Conservation (phyloP, 2,888 invertebrate genomes). For the Aphodius granarius region DNA sequence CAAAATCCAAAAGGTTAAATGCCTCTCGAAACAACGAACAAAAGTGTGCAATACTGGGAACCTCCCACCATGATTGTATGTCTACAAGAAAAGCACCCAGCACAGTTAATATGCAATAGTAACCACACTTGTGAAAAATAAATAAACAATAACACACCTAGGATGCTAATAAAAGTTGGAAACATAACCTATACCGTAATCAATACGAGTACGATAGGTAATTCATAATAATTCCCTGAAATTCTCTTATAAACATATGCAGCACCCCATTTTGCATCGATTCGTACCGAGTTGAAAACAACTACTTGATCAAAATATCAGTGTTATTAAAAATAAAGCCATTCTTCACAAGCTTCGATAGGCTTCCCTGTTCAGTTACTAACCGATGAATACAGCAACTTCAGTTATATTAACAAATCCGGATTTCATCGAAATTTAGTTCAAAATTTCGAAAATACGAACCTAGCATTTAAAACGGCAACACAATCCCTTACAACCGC, state of each 20-base stretch:
- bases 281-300: slow-evolving; percentile 14
- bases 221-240: slow-evolving; percentile 38
- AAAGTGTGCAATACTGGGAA: slow-evolving; percentile 98
- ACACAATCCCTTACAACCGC: slow-evolving; percentile 19
- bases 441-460: slow-evolving; percentile 15
- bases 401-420: slow-evolving; percentile 20
- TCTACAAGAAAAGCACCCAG: slow-evolving; percentile 61
- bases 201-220: slow-evolving; percentile 48
- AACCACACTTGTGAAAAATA: slow-evolving; percentile 23
- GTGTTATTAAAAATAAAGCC: slow-evolving; percentile 47
- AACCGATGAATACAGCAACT: slow-evolving; percentile 34
- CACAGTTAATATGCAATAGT: slow-evolving; percentile 18
- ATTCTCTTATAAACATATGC: slow-evolving; percentile 31
- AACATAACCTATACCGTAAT: slow-evolving; percentile 63
- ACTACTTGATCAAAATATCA: slow-evolving; percentile 34
- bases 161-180: slow-evolving; percentile 73
- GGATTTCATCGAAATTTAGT: slow-evolving; percentile 9
- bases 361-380: slow-evolving; percentile 41
- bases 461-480: slow-evolving; percentile 21
- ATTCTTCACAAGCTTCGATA: slow-evolving; percentile 48
- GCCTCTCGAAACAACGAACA: slow-evolving; percentile 96
- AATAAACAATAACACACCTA: slow-evolving; percentile 60
- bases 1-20: slow-evolving; percentile 96
- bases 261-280: slow-evolving; percentile 29
- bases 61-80: slow-evolving; percentile 99